Base-by-base conservation (phyloP, 2,113 vertebrate genomes). In the Melospiza melodia region DNA sequence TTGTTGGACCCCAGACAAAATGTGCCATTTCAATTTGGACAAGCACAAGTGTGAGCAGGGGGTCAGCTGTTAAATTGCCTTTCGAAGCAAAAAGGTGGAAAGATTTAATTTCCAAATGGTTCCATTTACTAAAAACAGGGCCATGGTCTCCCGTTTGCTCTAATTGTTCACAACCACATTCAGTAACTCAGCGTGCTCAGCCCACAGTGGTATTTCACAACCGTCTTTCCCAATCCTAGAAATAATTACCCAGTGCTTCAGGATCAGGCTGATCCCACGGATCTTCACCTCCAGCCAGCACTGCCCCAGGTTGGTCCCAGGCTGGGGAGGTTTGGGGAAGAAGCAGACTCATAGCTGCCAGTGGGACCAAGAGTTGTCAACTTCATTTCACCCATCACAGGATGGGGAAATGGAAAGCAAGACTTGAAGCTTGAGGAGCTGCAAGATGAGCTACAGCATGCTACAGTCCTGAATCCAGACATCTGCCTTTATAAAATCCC, bases 31-130 rank as follows among this genome's bases (percentile, higher is more conserved):
- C 41, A 31, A 22, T 84, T 89, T 65, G 80, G 89, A 77, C 48
- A 55, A 87, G 61, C 31, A 41, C 44, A 81, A 89, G 89, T 92
- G 91, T 74, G 80, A 81, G 44, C 59, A 84, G 24, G 33, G 85
- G 91, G 89, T 95, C 91, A 93, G 66, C 95, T 87, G 93, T 66
- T 90, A 96, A 95, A 94, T 87, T 71, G 87, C 73, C 74, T 93
- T 93, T 95, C 27, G 14, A 84, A 94, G 86, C 89, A 86, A 92
- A 84, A 90, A 75, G 33, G 86, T 95, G 92, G 93, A 94, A 95
- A 90, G 83, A 95, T 97, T 93, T 97, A 87, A 93, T 95, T 93
- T 87, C 62, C 49, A 89, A 87, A 72, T 1, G 6, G 78, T 75
- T 87, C 75, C 3, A 10, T 88, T 90, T 90, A 68, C 86, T 78